Base-by-base conservation (phyloP, 2,888 invertebrate genomes). In the Geotrupes spiniger region DNA sequence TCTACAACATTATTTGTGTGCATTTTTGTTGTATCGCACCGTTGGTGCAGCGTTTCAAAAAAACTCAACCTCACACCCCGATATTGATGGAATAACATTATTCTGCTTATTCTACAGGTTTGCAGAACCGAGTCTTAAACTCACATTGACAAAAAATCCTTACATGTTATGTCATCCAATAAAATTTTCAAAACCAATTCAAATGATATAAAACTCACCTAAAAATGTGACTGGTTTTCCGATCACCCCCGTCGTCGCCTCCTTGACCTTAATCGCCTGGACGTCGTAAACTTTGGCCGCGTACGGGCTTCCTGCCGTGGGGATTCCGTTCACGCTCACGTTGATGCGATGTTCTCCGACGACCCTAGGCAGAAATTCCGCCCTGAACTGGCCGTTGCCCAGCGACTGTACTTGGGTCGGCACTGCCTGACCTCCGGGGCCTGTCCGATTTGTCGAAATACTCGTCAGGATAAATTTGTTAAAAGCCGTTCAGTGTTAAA, bases 261-360 rank as follows among this genome's bases (percentile, higher is more conserved):
- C 92, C 71, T 92, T 93, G 17, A 96, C 94, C 77, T 92, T 88
- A 61, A 96, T 96, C 40, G 95, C 92, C 53, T 87, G 84, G 5
- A 95, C 92, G 66, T 96, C 95, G 69, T 95, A 95, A 2, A 95
- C 93, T 79, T 96, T 94, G 62, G 93, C 89, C 61, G 90, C 87
- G 74, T 95, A 96, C 3, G 96, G 96, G 68, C 93, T 94, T 37
- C 95, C 95, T 14, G 87, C 86, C 52, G 94, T 89, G 8, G 92
- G 86, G 62, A 82, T 74, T 56, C 87, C 86, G 68, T 85, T 87
- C 52, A 92, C 89, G 50, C 85, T 85, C 53, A 95, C 91, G 63
- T 90, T 87, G 53, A 96, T 88, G 52, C 89, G 83, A 73, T 96
- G 94, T 66, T 94, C 92, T 36, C 95, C 95, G 51, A 95, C 94